Evolutionary conservation across 2,113 vertebrate genomes (phyloP).

Genomic region (Cyanoramphus novaezelandiae): DNA sequence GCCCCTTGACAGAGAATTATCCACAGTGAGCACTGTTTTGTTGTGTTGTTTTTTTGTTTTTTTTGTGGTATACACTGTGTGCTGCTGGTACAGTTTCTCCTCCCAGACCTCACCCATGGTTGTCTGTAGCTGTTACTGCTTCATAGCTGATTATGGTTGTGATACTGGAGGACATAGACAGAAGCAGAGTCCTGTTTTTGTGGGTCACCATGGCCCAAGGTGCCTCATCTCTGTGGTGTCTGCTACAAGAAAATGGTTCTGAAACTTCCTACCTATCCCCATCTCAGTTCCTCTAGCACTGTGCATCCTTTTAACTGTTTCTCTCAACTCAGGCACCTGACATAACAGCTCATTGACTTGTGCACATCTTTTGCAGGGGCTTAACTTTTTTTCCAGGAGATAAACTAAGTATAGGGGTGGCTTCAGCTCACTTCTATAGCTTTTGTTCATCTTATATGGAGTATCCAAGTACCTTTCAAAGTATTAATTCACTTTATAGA

Average conservation of each 20-base stretch:
- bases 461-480: background rate
- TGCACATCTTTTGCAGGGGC: background rate
- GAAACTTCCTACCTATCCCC: background rate
- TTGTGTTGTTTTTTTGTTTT: background rate
- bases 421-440: background rate
- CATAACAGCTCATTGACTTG: background rate
- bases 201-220: background rate
- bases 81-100: background rate
- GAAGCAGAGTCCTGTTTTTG: background rate
- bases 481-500: background rate
- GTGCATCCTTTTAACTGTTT: background rate
- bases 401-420: too few relatives aligned
- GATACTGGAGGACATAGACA: background rate
- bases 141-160: background rate
- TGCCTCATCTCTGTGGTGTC: background rate
- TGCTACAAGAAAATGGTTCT: background rate
- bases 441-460: background rate
- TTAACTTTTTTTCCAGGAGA: background rate
- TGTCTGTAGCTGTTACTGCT: background rate
- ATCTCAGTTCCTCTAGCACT: background rate
- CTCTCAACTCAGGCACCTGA: background rate
- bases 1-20: background rate
- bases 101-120: background rate
- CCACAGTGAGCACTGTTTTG: background rate
- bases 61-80: background rate